Evolutionary conservation across 2,888 invertebrate genomes (phyloP).

Genomic region (Spisula solida): DNA sequence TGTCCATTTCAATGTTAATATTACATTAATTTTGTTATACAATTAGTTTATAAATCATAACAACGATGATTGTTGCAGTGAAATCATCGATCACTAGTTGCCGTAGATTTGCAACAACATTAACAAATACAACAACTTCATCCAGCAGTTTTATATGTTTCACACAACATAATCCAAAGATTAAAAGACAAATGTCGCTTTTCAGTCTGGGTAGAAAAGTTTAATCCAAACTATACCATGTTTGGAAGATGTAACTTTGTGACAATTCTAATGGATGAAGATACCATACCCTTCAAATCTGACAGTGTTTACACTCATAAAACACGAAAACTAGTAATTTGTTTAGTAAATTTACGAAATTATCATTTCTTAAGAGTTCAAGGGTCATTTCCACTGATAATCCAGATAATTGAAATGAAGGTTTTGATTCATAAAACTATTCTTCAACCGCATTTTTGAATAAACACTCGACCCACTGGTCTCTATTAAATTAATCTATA

Average conservation of each 20-base stretch:
- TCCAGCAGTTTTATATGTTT: not conserved
- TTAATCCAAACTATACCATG: not conserved
- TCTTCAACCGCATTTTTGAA: not conserved
- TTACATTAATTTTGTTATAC: not conserved
- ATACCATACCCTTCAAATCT: not conserved
- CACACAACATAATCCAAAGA: not conserved
- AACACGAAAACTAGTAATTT: not conserved
- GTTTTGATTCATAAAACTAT: conserved; percentile 34
- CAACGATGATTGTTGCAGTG: not conserved
- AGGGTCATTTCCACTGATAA: conserved; percentile 27
- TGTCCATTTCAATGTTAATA: not conserved
- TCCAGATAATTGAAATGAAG: conserved; percentile 28
- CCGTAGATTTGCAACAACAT: not conserved
- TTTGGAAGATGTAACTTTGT: not conserved
- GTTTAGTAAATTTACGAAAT: not conserved
- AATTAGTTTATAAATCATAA: not conserved
- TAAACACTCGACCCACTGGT: not conserved
- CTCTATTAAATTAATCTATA: not conserved
- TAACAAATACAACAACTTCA: not conserved
- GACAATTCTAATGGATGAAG: not conserved
- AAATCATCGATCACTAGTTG: not conserved
- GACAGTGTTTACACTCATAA: not conserved
- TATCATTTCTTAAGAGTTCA: conserved; percentile 33
- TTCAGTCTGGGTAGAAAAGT: not conserved
- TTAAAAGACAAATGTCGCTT: not conserved